Evolutionary conservation across 2,113 vertebrate genomes (phyloP).

Genomic region (Rynchops niger): DNA sequence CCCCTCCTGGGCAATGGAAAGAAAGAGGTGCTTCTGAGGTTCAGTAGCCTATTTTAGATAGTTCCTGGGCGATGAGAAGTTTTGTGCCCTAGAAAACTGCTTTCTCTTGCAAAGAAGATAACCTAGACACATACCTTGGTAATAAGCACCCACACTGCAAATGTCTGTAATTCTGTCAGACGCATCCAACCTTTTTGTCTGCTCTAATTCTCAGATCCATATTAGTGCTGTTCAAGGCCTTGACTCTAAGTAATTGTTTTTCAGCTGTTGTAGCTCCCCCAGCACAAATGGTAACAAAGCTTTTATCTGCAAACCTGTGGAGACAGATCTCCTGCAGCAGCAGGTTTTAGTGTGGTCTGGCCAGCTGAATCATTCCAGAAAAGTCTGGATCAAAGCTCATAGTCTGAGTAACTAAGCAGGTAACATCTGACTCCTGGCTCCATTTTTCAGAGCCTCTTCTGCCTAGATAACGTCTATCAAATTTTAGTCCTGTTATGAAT

Average conservation of each 20-base stretch:
- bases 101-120: not conserved
- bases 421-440: not conserved
- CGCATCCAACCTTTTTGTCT: not conserved
- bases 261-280: not conserved
- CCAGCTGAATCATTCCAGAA: not conserved
- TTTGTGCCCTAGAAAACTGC: not conserved
- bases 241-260: not conserved
- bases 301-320: not conserved
- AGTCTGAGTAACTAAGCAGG: not conserved
- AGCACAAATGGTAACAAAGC: rapidly evolving
- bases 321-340: not conserved
- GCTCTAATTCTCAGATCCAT: not conserved
- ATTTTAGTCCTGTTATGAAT: not conserved
- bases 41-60: not conserved
- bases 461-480: not conserved
- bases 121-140: not conserved
- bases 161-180: not conserved
- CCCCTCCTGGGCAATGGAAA: not conserved
- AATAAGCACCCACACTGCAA: not conserved
- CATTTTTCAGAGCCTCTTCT: not conserved
- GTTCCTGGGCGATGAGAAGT: not conserved
- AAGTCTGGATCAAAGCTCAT: not conserved
- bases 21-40: not conserved
- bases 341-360: not conserved
- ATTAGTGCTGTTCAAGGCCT: not conserved